Evolutionary conservation across 2,888 invertebrate genomes (phyloP), one percentile per base, ranked within the genome.

Genomic region (Aricia artaxerxes): DNA sequence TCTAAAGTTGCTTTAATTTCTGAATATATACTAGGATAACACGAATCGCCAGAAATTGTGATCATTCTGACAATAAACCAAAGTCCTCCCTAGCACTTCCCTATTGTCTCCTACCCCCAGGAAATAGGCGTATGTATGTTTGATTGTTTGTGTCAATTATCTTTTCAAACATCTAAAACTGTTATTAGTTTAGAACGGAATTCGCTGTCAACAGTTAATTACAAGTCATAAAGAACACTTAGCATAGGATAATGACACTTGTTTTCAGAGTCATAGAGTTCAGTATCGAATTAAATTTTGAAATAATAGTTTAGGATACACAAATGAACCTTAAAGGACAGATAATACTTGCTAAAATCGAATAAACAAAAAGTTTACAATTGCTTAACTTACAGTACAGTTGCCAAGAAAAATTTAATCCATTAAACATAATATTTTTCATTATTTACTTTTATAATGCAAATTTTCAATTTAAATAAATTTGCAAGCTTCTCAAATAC

Each of bases 191-290:
- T 83, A 84, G 84, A 86, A 84, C 81, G 84, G 82, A 84, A 80
- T 83, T 84, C 81, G 85, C 85, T 88, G 87, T 89, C 89, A 89
- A 86, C 87, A 82, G 85, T 84, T 87, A 88, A 92, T 92, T 91
- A 90, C 88, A 87, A 86, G 86, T 87, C 85, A 87, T 87, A 85
- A 85, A 83, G 80, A 82, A 80, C 77, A 73, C 49, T 69, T 72
- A 73, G 76, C 64, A 6, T 35, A 73, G 77, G 69, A 53, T 69
- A 78, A 76, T 78, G n/a, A 79, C 69, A 75, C 79, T 77, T 79
- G 79, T 35, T 6, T 2, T 9, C 0, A 16, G 1, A 0, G 0
- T 0, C 0, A 57, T 82, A 83, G 69, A 77, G 83, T 78, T 73
- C 0, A 80, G 75, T 77, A 24, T 76, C 31, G 79, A 4, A 16